These are phyloP conservation scores for Pao palembangensis DNA, from an alignment of 2,113 vertebrate species.

Conservation along the genomic window DNA sequence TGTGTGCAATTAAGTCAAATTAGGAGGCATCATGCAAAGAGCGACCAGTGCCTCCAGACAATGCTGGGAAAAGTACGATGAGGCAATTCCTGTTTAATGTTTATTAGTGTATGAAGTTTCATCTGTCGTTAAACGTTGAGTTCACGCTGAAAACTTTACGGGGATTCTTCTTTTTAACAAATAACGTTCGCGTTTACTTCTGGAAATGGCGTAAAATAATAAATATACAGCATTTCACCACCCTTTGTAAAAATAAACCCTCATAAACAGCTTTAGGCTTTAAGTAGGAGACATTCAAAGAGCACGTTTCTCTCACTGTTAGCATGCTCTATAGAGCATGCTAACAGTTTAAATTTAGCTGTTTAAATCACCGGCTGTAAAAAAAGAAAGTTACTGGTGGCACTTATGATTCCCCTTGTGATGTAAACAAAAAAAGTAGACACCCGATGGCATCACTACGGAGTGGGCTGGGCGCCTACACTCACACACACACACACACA, in stretches of 20 bases:
- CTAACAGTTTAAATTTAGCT: too few species aligned
- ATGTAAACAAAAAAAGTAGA: too few species aligned
- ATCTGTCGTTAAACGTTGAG: not conserved
- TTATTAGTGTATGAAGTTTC: not conserved
- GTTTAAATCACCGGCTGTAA: too few species aligned
- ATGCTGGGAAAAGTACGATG: not conserved
- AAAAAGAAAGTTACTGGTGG: too few species aligned
- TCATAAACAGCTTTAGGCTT: too few species aligned
- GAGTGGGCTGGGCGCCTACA: too few species aligned
- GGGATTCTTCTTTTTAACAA: not conserved
- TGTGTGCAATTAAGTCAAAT: not conserved
- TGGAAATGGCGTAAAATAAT: not conserved
- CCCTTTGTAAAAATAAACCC: too few species aligned
- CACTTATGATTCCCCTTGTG: too few species aligned
- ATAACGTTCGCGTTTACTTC: not conserved
- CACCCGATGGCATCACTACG: too few species aligned
- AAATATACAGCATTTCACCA: not conserved
- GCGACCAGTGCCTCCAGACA: slow-evolving; percentile 1
- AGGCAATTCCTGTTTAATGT: not conserved
- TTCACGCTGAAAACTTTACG: not conserved
- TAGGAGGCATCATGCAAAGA: not conserved
- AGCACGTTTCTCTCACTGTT: not conserved
- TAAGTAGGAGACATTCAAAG: not conserved
- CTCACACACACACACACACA: too few species aligned
- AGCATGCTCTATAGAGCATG: too few species aligned